These are phyloP conservation scores for Cololabis saira DNA, from an alignment of 2,113 vertebrate species.

Conservation along the genomic window DNA sequence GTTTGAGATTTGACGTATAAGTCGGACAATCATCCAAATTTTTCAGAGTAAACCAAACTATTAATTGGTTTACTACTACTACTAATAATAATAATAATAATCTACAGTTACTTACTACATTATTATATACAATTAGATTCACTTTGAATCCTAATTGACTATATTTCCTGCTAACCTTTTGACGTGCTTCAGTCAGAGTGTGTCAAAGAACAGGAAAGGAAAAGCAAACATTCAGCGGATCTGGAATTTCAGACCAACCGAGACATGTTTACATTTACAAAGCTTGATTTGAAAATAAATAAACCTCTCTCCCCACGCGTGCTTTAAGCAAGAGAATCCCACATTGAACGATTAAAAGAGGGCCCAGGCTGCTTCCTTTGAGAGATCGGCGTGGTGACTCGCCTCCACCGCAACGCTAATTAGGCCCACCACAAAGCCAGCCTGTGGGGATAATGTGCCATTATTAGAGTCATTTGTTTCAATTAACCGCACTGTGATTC, in stretches of 20 bases:
- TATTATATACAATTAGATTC: too few relatives aligned
- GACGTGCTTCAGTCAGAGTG: not conserved
- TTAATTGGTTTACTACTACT: too few relatives aligned
- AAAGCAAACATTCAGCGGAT: not conserved
- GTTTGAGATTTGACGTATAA: not conserved
- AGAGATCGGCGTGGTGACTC: conserved; percentile 91
- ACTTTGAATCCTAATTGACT: too few relatives aligned
- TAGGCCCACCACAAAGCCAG: conserved; percentile 92
- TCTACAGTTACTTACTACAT: too few relatives aligned
- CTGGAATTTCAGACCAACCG: not conserved
- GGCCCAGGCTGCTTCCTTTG: conserved; percentile 83
- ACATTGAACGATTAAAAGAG: conserved; percentile 53
- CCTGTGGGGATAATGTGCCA: conserved; percentile 98
- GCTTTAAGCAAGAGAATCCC: conserved; percentile 38
- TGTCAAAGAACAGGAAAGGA: not conserved
- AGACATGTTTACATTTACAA: not conserved
- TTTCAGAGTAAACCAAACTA: too few relatives aligned
- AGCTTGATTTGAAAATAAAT: not conserved
- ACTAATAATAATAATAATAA: too few relatives aligned
- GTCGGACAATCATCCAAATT: too few relatives aligned
- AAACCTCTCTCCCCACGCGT: conserved; percentile 10
- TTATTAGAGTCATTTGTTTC: conserved; percentile 99
- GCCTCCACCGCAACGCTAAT: conserved; percentile 89
- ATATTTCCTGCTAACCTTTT: too few relatives aligned
- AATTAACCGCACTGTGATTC: conserved; percentile 98